A percentile compares a stretch with the other conserved stretches of the same genome.
phyloP scores from a whole-genome alignment of 2,888 invertebrate species.

The Orthonychiurus folsomi region DNA sequence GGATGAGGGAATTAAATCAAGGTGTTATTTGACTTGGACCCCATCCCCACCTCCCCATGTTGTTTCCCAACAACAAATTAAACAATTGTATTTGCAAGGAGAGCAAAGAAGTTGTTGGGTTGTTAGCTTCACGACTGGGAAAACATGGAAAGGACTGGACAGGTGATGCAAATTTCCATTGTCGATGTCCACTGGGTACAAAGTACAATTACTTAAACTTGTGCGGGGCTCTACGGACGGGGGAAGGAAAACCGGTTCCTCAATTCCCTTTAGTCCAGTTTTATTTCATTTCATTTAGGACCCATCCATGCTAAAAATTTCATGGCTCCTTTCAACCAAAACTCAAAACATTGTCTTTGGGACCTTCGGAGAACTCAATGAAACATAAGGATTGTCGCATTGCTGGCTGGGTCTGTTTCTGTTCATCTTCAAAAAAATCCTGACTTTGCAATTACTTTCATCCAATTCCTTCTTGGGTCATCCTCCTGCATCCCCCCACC shows the following conservation, averaged over 20 bases:
- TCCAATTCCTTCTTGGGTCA: no score
- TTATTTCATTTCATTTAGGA: background rate
- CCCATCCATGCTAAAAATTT: background rate
- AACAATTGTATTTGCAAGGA: conserved; percentile 1
- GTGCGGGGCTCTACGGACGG: background rate
- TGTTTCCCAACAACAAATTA: background rate
- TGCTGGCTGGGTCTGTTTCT: no score
- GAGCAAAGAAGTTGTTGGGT: background rate
- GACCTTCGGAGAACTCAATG: no score
- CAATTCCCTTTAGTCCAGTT: background rate
- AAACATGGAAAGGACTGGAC: background rate
- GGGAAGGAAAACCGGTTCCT: background rate
- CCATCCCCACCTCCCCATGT: conserved; percentile 1
- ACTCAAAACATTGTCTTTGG: no score
- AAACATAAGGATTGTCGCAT: no score
- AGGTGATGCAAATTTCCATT: background rate
- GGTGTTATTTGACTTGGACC: background rate
- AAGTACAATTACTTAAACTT: background rate
- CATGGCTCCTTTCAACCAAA: background rate
- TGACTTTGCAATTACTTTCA: no score
- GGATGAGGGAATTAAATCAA: background rate
- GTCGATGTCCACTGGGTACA: background rate
- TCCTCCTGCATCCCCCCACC: no score
- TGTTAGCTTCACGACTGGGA: no score
- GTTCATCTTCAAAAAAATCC: background rate